These are phyloP conservation scores for Ephestia elutella DNA, from an alignment of 1,140 invertebrate species.

Conservation along the genomic window DNA sequence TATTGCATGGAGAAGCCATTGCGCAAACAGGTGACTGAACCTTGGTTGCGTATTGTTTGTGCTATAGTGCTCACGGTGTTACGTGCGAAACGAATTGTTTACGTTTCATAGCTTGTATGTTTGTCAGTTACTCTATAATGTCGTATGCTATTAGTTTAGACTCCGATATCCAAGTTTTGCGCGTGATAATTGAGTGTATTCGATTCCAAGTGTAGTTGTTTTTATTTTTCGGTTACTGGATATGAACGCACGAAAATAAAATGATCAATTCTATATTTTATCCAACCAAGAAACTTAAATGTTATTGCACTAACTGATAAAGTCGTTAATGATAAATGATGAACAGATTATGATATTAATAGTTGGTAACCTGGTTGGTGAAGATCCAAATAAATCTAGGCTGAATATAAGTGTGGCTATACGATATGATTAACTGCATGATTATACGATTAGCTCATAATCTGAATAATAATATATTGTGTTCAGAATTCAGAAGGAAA, in stretches of 20 bases:
- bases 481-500: too few relatives aligned
- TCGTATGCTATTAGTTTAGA: too few relatives aligned
- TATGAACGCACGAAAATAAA: too few relatives aligned
- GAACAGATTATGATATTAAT: neutral
- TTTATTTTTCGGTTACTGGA: too few relatives aligned
- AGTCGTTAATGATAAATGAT: neutral
- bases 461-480: too few relatives aligned
- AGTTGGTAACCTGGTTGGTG: neutral
- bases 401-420: neutral
- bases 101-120: neutral
- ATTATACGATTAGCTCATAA: neutral
- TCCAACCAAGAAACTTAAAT: neutral
- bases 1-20: conserved; percentile 20
- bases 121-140: neutral
- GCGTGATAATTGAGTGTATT: too few relatives aligned
- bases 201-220: too few relatives aligned
- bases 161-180: too few relatives aligned
- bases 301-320: neutral
- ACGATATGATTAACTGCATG: neutral
- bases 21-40: conserved; percentile 56
- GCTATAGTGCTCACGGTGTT: conserved; percentile 16
- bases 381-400: neutral
- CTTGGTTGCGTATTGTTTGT: conserved; percentile 30
- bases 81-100: conserved; percentile 45
- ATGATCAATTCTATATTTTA: neutral